Evolutionary conservation across 1,140 invertebrate species (phyloP).

Genomic region (Brachionus calyciflorus): DNA sequence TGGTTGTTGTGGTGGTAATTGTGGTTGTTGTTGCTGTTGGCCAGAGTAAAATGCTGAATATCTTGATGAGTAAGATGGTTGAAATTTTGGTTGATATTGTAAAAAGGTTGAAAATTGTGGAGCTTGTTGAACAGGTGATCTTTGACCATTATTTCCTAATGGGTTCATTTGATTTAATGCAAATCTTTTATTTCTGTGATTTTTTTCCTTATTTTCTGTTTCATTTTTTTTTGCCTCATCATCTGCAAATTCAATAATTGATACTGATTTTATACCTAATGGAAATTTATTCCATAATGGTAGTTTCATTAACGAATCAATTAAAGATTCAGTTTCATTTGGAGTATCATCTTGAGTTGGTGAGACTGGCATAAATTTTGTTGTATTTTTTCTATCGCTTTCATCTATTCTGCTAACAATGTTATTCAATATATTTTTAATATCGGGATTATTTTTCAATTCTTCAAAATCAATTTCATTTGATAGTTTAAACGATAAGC

Average conservation of each 20-base stretch:
- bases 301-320: neutral
- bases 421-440: neutral
- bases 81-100: conserved; percentile 18
- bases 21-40: neutral
- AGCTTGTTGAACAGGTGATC: neutral
- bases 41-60: neutral
- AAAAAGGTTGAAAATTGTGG: neutral
- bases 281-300: neutral
- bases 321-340: neutral
- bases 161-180: neutral
- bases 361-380: neutral
- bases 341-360: neutral
- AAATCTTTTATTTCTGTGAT: neutral
- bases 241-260: neutral
- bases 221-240: neutral
- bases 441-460: neutral
- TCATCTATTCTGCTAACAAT: no score
- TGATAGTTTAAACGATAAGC: neutral
- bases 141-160: neutral
- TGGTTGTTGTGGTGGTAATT: neutral
- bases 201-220: neutral
- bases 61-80: neutral
- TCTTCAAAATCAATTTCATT: neutral
- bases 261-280: neutral
- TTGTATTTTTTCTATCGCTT: neutral